Percentiles rank a stretch among this genome's conserved stretches.
phyloP scores from a whole-genome alignment of 2,113 vertebrate genomes.

The Etheostoma spectabile region DNA sequence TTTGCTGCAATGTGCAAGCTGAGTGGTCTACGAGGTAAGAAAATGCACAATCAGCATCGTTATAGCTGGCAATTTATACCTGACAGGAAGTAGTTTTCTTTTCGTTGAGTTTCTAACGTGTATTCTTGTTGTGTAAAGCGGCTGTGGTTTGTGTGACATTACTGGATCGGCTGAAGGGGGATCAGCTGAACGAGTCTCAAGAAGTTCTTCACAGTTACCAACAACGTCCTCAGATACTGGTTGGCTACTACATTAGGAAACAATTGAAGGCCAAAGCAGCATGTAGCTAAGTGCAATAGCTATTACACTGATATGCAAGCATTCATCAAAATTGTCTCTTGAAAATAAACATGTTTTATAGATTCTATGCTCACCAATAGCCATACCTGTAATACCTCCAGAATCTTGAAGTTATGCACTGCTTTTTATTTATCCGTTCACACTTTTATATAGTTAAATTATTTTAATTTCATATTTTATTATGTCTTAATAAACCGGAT shows the following conservation, averaged over 20 bases:
- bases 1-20: conserved; percentile 94
- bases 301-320: background rate
- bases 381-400: conserved; percentile 1
- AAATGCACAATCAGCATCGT: background rate
- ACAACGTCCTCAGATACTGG: conserved; percentile 89
- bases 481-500: background rate
- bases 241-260: conserved; percentile 92
- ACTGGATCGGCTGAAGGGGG: conserved; percentile 91
- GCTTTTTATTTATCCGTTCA: conserved; percentile 3
- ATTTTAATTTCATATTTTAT: no score
- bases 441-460: background rate
- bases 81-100: background rate
- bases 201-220: conserved; percentile 89
- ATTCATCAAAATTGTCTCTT: background rate
- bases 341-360: background rate
- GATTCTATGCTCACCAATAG: background rate
- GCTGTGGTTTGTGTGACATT: conserved; percentile 95
- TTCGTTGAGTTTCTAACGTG: background rate
- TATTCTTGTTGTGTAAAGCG: conserved; percentile 74
- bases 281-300: conserved; percentile 14
- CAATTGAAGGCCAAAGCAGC: conserved; percentile 67
- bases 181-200: conserved; percentile 90
- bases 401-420: background rate
- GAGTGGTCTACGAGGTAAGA: conserved; percentile 88
- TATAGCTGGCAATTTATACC: background rate